Base-by-base conservation (phyloP, 2,113 vertebrate species). In the Osmerus mordax region DNA sequence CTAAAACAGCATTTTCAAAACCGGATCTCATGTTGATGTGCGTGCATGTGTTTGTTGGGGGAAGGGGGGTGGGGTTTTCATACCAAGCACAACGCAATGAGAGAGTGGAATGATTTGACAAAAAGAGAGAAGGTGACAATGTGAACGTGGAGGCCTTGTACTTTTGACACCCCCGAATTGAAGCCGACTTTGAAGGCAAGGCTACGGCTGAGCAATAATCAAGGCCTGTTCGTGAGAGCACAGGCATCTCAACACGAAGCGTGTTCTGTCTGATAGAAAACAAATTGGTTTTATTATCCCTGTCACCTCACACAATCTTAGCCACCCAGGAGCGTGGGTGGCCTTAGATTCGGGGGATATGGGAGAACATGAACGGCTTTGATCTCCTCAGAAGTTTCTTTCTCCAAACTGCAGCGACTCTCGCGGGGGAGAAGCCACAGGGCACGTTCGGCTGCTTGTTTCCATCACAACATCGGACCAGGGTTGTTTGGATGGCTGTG, bases 271-370 rank as follows among this genome's bases (percentile, higher is more conserved):
- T 83, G 80, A 91, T 82, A 79, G 82, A 86, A 89, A 89, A 89
- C 85, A 90, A 90, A 89, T 87, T 86, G 87, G 80, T 78, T 84
- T 88, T 84, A 86, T 89, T 81, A 80, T 53, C 68, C 68, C 47
- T 81, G 84, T 77, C 82, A 78, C 59, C 78, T 81, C 25, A 69
- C 67, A 81, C 55, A 72, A 86, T 83, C 80, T 63, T 74, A 78
- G 80, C 81, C 73, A 75, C 65, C 75, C 65, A 72, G 52, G 78
- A 58, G 25, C 67, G 77, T 41, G 71, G 78, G 81, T 69, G 70
- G 71, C 72, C 74, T 85, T 81, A 74, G 83, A 81, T 87, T 83
- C 84, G 77, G 21, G 67, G 73, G 69, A 77, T 23, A 52, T 77
- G 68, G 8, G n/a, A 73, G 72, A 62, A 74, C 15, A 67, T 8